phyloP scores from a whole-genome alignment of 2,113 vertebrate genomes.

The Penelope pileata region DNA sequence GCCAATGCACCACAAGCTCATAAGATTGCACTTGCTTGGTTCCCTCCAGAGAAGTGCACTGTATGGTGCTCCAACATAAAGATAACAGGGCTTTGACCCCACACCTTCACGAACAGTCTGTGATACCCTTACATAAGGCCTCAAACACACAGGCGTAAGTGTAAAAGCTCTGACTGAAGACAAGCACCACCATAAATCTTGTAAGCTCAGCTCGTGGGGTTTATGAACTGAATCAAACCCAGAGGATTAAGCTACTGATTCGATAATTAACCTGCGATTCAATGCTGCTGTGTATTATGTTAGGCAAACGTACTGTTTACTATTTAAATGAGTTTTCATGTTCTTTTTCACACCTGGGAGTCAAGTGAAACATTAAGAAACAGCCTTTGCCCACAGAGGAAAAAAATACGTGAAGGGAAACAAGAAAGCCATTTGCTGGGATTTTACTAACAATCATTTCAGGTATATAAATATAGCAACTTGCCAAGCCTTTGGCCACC shows the following conservation, averaged over 20 bases:
- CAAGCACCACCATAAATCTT: neutral
- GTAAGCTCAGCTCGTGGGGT: neutral
- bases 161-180: neutral
- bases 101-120: neutral
- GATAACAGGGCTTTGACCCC: neutral
- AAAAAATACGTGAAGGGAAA: neutral
- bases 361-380: constrained; percentile 1
- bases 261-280: constrained; percentile 34
- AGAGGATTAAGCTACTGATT: constrained; percentile 8
- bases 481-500: constrained; percentile 17
- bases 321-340: constrained; percentile 4
- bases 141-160: neutral
- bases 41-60: neutral
- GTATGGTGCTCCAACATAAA: neutral
- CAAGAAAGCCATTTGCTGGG: neutral
- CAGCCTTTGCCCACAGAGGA: neutral
- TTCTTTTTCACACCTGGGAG: constrained; percentile 22
- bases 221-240: constrained; percentile 37
- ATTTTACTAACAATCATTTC: neutral
- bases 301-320: constrained; percentile 36
- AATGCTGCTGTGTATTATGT: neutral
- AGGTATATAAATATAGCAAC: neutral
- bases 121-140: neutral
- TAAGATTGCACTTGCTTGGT: neutral
- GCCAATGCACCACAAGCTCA: too few relatives aligned